Percentiles rank a stretch among this genome's conserved stretches.
These are phyloP conservation scores for Apostichopus japonicus DNA, from an alignment of 35 echinoderm and acorn worm species.

Conservation along the genomic window DNA sequence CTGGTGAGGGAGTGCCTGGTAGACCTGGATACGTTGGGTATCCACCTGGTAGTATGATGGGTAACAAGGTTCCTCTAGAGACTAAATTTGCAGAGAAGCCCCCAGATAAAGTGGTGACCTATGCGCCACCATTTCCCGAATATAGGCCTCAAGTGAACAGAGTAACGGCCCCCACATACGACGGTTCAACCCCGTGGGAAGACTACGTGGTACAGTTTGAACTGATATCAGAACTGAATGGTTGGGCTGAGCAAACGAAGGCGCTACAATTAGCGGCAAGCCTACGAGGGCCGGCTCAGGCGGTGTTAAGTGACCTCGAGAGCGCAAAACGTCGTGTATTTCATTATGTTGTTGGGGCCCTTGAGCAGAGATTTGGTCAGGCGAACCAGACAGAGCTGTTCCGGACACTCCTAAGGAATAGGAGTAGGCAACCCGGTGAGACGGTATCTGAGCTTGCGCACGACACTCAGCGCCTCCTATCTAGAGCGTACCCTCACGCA, in stretches of 20 bases:
- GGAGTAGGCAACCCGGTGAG: neutral
- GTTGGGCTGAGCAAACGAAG: slow-evolving; percentile 24
- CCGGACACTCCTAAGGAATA: neutral
- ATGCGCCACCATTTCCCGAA: too few species aligned
- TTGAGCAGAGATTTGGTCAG: slow-evolving; percentile 11
- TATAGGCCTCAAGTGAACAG: neutral
- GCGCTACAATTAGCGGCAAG: slow-evolving; percentile 60
- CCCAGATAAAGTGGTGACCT: too few species aligned
- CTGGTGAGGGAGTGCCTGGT: too few species aligned
- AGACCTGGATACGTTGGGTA: neutral
- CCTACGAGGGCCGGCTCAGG: slow-evolving; percentile 15
- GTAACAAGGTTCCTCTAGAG: neutral
- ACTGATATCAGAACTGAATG: slow-evolving; percentile 33
- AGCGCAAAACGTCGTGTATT: neutral
- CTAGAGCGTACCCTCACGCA: neutral
- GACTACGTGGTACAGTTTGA: slow-evolving; percentile 31
- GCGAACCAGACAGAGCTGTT: slow-evolving; percentile 6
- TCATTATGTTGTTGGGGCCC: neutral
- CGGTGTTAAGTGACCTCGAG: neutral
- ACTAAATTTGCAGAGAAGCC: too few species aligned
- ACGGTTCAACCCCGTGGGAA: neutral
- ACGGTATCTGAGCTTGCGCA: slow-evolving; percentile 2
- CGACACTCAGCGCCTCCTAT: neutral
- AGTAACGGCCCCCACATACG: neutral
- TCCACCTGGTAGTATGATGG: neutral